Base-by-base conservation (phyloP, 1,140 invertebrate genomes). In the Hyles euphorbiae region DNA sequence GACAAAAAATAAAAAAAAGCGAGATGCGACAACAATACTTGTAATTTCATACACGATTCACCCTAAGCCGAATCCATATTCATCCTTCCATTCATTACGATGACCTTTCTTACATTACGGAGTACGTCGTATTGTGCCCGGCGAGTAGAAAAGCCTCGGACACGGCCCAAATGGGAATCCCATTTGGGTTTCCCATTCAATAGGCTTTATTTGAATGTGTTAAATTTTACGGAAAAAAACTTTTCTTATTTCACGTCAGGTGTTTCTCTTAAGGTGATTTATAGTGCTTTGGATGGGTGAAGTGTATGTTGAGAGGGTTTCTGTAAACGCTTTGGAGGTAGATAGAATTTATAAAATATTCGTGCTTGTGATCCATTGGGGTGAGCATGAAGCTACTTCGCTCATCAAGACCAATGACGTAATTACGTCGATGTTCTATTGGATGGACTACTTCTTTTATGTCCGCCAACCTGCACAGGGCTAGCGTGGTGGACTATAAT, bases 151-250 rank as follows among this genome's bases (percentile, higher is more conserved):
- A 79, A 76, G 77, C 78, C 8, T 81, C 74, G 67, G 69, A 70
- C 69, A 68, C 66, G 61, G 61, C 56, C 47, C 54, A 60, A 72
- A 70, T 67, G 70, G 78, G 74, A 74, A 75, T 78, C 69, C 63
- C 74, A 64, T 73, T 70, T 61, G 58, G 64, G 65, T 74, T 69
- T 73, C 61, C 67, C 63, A 68, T 72, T 74, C 71, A 68, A 74
- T 68, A 36, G 62, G 44, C 53, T 56, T 56, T 71, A 64, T 67
- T 67, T 67, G 68, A 70, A 70, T 67, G 73, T 70, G 74, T 77
- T 80, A 77, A 80, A 80, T 83, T 81, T 82, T 60, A 69, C 63
- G 75, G 75, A 77, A 80, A 76, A 77, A 70, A 71, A 59, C 60
- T 61, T 11, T 48, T 52, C 47, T 48, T 65, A 72, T 72, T 76